These are phyloP conservation scores for Rhynchophorus ferrugineus DNA, from an alignment of 1,140 invertebrate genomes.

Conservation along the genomic window DNA sequence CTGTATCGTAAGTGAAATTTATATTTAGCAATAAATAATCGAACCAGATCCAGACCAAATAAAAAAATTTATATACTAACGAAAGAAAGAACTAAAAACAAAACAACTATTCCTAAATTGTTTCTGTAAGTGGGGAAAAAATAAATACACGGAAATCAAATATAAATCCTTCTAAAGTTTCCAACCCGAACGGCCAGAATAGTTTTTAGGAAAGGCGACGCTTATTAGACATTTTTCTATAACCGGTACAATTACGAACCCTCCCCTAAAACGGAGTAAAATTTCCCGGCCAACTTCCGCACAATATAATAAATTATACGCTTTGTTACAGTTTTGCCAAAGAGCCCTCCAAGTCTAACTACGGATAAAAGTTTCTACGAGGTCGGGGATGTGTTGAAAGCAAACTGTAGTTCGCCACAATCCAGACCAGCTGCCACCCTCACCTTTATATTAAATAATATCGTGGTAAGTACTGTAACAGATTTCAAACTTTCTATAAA, in stretches of 20 bases:
- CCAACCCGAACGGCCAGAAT: not conserved
- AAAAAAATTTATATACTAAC: no score
- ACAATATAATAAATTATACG: conserved; percentile 27
- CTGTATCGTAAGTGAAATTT: no score
- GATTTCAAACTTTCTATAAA: conserved; percentile 18
- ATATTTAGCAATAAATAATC: no score
- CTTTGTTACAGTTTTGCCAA: conserved; percentile 36
- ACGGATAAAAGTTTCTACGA: conserved; percentile 64
- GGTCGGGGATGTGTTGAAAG: conserved; percentile 62
- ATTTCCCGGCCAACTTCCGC: conserved; percentile 11
- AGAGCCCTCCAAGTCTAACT: conserved; percentile 33
- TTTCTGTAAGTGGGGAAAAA: no score
- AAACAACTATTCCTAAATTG: no score
- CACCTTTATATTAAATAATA: conserved; percentile 67
- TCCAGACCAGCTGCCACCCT: conserved; percentile 61
- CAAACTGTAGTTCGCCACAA: conserved; percentile 66
- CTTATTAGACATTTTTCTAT: not conserved
- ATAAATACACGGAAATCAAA: no score
- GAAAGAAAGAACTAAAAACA: no score
- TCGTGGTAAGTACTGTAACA: conserved; percentile 56
- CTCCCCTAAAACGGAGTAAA: conserved; percentile 5
- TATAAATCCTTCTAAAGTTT: no score
- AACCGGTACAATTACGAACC: not conserved
- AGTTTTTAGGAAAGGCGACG: not conserved
- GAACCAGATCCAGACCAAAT: no score